Conservation (phyloP, 2,888 invertebrate species). For the Diloba caeruleocephala region DNA sequence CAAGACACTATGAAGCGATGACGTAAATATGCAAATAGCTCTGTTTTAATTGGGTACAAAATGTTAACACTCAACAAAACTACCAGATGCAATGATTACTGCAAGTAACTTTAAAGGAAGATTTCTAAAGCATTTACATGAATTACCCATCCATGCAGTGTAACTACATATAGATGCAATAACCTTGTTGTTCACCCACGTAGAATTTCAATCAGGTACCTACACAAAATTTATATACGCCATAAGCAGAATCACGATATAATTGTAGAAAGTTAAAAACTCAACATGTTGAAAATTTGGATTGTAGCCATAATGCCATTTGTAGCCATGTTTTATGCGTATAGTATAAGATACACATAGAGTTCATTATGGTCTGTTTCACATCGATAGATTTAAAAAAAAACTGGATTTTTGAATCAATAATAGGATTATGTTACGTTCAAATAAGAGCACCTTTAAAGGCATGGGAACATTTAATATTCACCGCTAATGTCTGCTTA, state of each 20-base stretch:
- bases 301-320: slow-evolving; percentile 41
- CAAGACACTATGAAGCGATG: neutral
- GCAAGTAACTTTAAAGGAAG: slow-evolving; percentile 16
- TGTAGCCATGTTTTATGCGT: no score
- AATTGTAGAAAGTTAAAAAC: slow-evolving; percentile 20
- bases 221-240: slow-evolving; percentile 38
- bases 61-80: slow-evolving; percentile 19
- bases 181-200: slow-evolving; percentile 34
- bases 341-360: no score
- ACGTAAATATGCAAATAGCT: neutral
- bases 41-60: slow-evolving; percentile 21
- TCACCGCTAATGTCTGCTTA: slow-evolving; percentile 15
- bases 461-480: slow-evolving; percentile 25
- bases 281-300: slow-evolving; percentile 21
- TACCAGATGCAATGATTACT: slow-evolving; percentile 6
- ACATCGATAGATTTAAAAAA: slow-evolving; percentile 15
- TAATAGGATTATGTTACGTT: slow-evolving; percentile 8
- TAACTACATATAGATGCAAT: slow-evolving; percentile 14
- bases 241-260: slow-evolving; percentile 27
- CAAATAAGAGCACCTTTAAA: slow-evolving; percentile 24
- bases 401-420: slow-evolving; percentile 5
- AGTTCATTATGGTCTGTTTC: neutral
- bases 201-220: slow-evolving; percentile 19
- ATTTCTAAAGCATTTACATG: slow-evolving; percentile 31
- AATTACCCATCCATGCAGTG: slow-evolving; percentile 19